A percentile compares a stretch with the other conserved stretches of the same genome.
Conservation (phyloP, 2,113 vertebrate genomes). For the Numenius arquata region DNA sequence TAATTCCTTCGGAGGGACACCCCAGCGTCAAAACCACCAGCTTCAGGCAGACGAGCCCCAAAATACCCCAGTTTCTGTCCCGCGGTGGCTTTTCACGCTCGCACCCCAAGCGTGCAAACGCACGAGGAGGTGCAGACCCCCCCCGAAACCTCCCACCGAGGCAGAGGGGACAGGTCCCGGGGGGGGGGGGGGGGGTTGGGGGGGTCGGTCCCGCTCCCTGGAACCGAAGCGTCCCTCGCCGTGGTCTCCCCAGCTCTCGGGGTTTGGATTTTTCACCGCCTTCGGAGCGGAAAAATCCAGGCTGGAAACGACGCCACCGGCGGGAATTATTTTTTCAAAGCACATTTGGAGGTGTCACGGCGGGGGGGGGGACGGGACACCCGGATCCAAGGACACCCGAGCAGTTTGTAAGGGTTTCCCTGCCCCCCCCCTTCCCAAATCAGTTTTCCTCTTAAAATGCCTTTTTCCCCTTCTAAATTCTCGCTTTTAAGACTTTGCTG, state of each 20-base stretch:
- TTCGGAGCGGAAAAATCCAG: accelerated
- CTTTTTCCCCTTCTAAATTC: neutral
- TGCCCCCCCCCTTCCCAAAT: neutral
- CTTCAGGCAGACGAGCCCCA: accelerated
- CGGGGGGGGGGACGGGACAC: no score
- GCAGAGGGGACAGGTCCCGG: neutral
- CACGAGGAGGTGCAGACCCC: accelerated
- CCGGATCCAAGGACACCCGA: accelerated
- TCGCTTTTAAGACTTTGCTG: accelerated
- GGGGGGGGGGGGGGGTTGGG: no score
- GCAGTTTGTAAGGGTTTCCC: neutral
- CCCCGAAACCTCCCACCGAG: neutral
- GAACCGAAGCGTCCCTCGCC: accelerated
- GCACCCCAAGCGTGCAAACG: accelerated
- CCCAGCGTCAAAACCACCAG: neutral
- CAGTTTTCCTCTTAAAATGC: neutral
- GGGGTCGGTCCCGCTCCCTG: neutral
- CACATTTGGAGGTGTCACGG: accelerated
- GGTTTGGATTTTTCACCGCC: accelerated
- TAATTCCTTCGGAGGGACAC: neutral
- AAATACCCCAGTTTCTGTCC: no score
- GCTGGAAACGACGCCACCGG: accelerated
- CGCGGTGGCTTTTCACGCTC: accelerated
- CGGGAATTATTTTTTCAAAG: neutral
- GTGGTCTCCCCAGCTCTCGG: accelerated